These are phyloP conservation scores for Chelonus formosanus DNA, from an alignment of 2,888 invertebrate genomes.

Conservation along the genomic window DNA sequence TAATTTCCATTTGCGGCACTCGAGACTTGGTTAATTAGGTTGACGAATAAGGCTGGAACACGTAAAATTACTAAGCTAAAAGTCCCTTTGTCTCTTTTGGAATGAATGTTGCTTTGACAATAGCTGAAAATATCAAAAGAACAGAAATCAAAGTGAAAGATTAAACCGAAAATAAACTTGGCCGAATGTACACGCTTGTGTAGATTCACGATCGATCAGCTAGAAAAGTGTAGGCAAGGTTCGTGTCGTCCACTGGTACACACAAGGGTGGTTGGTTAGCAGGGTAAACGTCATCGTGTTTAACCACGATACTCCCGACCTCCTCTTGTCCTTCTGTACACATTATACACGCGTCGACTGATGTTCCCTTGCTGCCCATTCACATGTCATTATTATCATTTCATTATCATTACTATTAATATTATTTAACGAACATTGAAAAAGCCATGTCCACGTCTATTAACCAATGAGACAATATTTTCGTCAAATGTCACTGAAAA, in stretches of 20 bases:
- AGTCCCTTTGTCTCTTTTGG: constrained; percentile 15
- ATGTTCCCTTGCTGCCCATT: constrained; percentile 3
- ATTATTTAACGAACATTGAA: background rate
- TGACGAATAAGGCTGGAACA: constrained; percentile 25
- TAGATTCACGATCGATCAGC: constrained; percentile 22
- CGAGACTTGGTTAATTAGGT: constrained; percentile 30
- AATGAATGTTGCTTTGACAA: constrained; percentile 21
- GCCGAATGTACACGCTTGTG: constrained; percentile 8
- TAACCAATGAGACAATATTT: constrained; percentile 2
- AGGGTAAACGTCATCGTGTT: constrained; percentile 32
- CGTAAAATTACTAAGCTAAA: constrained; percentile 22
- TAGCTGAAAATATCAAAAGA: constrained; percentile 14
- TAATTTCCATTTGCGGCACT: constrained; percentile 27
- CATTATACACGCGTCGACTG: constrained; percentile 17
- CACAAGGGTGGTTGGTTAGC: constrained; percentile 28
- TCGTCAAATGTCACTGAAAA: constrained; percentile 5
- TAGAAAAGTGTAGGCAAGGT: constrained; percentile 16
- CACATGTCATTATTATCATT: constrained; percentile 7
- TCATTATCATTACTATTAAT: constrained; percentile 15
- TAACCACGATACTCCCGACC: constrained; percentile 28
- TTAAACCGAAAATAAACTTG: constrained; percentile 10
- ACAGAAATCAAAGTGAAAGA: constrained; percentile 13
- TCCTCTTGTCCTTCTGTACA: constrained; percentile 28
- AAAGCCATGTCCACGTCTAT: background rate
- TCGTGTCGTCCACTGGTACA: constrained; percentile 2